phyloP scores from a whole-genome alignment of 1,140 invertebrate genomes.

The Matsumurasca onukii region DNA sequence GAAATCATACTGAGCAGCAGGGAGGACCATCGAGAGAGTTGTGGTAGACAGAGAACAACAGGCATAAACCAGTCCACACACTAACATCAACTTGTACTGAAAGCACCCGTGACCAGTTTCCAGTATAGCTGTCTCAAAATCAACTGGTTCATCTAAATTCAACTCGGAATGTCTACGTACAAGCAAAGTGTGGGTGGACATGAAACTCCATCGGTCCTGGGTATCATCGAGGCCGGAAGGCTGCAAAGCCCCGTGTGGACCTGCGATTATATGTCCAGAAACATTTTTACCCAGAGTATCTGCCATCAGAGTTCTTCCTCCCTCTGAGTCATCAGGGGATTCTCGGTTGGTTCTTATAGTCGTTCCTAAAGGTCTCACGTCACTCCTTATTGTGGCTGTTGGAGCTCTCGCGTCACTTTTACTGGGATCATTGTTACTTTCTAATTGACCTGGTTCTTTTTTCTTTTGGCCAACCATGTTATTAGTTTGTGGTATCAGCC shows the following conservation, averaged over 20 bases:
- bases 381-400: no score
- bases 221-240: neutral
- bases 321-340: no score
- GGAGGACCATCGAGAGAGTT: conserved; percentile 77
- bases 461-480: no score
- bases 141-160: neutral
- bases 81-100: conserved; percentile 64
- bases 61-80: conserved; percentile 70
- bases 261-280: neutral
- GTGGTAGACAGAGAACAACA: conserved; percentile 81
- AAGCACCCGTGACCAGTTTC: conserved; percentile 73
- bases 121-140: conserved; percentile 1
- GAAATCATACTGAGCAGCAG: conserved; percentile 72
- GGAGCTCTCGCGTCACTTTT: no score
- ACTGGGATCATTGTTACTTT: no score
- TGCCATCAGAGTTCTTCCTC: neutral
- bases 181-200: neutral
- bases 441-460: no score
- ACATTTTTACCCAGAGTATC: neutral
- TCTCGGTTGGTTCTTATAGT: no score
- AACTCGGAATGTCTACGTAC: neutral
- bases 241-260: conserved; percentile 9
- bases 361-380: no score
- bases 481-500: no score
- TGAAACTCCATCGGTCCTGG: neutral